Evolutionary conservation across 2,888 invertebrate genomes (phyloP).

Genomic region (Pollenia labialis): DNA sequence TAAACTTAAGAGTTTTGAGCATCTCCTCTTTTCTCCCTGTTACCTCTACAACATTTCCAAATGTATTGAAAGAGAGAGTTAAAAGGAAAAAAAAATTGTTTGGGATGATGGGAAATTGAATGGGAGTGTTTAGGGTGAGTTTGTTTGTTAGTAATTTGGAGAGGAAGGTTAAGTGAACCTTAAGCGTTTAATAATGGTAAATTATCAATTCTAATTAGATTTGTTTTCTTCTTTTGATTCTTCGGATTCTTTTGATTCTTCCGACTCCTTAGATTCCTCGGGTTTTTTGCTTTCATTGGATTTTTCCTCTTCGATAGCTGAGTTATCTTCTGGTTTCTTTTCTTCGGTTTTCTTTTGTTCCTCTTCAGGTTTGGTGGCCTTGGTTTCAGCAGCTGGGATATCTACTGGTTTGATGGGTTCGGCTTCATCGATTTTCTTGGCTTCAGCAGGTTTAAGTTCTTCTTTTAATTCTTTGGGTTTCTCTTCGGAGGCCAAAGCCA

Average conservation of each 20-base stretch:
- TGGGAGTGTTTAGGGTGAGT: slow-evolving; percentile 40
- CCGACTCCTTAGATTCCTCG: slow-evolving; percentile 77
- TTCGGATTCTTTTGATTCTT: slow-evolving; percentile 78
- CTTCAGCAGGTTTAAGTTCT: slow-evolving; percentile 78
- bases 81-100: slow-evolving; percentile 32
- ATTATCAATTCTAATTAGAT: slow-evolving; percentile 74
- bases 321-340: slow-evolving; percentile 62
- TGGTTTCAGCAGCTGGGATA: slow-evolving; percentile 77
- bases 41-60: slow-evolving; percentile 11
- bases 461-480: slow-evolving; percentile 77
- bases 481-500: slow-evolving; percentile 77
- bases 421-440: slow-evolving; percentile 78
- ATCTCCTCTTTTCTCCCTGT: slow-evolving; percentile 32
- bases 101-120: slow-evolving; percentile 50
- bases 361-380: slow-evolving; percentile 82
- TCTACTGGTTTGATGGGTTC: slow-evolving; percentile 77
- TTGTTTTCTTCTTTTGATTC: slow-evolving; percentile 81
- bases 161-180: slow-evolving; percentile 70
- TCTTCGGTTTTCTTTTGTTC: slow-evolving; percentile 60
- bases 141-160: slow-evolving; percentile 59
- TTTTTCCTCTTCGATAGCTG: slow-evolving; percentile 65
- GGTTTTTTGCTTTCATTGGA: slow-evolving; percentile 74
- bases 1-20: slow-evolving; percentile 72
- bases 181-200: slow-evolving; percentile 69
- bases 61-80: slow-evolving; percentile 11